phyloP scores from a whole-genome alignment of 2,113 vertebrate genomes.

The Noctilio leporinus region DNA sequence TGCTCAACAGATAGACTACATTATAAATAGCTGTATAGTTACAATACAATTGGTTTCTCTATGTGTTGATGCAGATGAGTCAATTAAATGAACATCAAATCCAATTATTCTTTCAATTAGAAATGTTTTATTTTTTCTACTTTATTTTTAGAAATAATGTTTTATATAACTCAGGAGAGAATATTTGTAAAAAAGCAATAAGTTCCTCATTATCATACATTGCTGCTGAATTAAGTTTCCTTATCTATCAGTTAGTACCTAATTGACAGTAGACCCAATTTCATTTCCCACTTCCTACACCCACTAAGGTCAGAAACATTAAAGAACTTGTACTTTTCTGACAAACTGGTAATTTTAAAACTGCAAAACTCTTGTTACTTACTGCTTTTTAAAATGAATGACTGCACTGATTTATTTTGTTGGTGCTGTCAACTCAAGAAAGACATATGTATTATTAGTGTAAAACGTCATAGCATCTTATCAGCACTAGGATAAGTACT shows the following conservation, averaged over 20 bases:
- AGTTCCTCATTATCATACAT: neutral
- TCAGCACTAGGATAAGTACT: neutral
- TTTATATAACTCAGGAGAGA: neutral
- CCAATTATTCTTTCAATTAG: constrained; percentile 11
- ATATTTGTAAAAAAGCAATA: constrained; percentile 29
- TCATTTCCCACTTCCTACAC: neutral
- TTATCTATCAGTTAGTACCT: neutral
- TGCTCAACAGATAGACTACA: neutral
- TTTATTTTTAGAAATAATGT: neutral
- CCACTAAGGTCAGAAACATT: neutral
- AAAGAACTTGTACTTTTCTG: neutral
- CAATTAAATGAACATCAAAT: constrained; percentile 8
- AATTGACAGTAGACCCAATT: constrained; percentile 4
- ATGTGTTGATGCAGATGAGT: neutral
- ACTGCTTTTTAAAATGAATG: neutral
- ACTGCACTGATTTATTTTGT: neutral
- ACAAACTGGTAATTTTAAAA: neutral
- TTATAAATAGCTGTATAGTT: constrained; percentile 5
- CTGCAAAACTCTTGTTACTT: neutral
- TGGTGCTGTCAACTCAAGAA: constrained; percentile 5
- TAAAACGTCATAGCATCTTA: neutral
- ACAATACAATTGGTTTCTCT: neutral
- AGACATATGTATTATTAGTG: neutral
- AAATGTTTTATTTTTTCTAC: neutral
- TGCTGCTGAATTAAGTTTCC: neutral